A percentile compares a stretch with the other conserved stretches of the same genome.
phyloP scores from a whole-genome alignment of 1,140 invertebrate genomes.

The Drosophila melanica region DNA sequence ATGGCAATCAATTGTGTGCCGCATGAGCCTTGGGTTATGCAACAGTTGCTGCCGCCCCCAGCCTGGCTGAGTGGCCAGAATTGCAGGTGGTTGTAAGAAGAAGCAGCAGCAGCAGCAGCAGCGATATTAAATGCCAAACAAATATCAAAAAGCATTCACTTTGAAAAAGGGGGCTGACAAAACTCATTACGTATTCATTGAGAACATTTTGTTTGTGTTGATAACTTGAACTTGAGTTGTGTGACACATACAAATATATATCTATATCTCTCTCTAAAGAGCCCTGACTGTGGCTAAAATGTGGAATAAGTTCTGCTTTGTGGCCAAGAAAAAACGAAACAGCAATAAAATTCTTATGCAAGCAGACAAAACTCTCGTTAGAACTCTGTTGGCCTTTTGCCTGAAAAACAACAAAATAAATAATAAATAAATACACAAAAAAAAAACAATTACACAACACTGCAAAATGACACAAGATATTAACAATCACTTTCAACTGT shows the following conservation, averaged over 20 bases:
- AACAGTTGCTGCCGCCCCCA: conserved; percentile 31
- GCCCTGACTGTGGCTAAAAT: conserved; percentile 4
- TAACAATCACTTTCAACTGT: conserved; percentile 49
- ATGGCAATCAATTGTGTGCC: neutral
- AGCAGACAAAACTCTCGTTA: conserved; percentile 3
- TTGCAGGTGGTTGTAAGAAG: conserved; percentile 40
- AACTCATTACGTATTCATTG: conserved; percentile 42
- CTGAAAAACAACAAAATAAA: too few species aligned
- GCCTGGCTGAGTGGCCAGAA: neutral
- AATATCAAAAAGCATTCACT: conserved; percentile 33
- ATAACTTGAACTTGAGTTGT: neutral
- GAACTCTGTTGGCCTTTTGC: conserved; percentile 1
- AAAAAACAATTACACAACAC: conserved; percentile 23
- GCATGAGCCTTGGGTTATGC: conserved; percentile 23
- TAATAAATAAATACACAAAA: too few species aligned
- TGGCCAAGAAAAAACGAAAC: neutral
- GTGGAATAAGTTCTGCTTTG: conserved; percentile 20
- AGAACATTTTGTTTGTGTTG: conserved; percentile 6
- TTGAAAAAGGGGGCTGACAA: conserved; percentile 20
- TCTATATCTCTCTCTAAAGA: neutral
- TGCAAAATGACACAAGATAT: conserved; percentile 46
- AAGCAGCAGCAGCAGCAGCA: conserved; percentile 21
- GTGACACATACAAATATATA: neutral
- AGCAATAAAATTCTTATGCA: conserved; percentile 9
- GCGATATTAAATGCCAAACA: conserved; percentile 13